These are phyloP conservation scores for Coilia nasus DNA, from an alignment of 2,797 vertebrate genomes.

Conservation along the genomic window DNA sequence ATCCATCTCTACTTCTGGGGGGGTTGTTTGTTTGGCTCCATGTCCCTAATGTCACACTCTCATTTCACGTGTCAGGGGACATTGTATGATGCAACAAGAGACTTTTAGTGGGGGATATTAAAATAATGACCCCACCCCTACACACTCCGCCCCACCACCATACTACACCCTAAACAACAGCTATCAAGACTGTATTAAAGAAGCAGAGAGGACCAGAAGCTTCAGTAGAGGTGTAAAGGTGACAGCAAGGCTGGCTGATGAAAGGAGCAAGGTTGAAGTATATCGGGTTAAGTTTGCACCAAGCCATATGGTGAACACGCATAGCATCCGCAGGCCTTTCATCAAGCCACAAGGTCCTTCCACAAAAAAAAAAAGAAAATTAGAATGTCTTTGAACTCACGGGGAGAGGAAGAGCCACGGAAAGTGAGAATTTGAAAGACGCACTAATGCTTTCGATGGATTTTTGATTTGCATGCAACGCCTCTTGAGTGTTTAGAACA, in stretches of 20 bases:
- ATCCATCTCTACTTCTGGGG: constrained; percentile 63
- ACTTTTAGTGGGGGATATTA: not conserved
- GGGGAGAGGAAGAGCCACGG: constrained; percentile 53
- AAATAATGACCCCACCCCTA: not conserved
- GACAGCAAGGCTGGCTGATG: not conserved
- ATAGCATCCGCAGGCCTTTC: constrained; percentile 74
- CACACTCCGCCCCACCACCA: not conserved
- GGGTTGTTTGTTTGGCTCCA: constrained; percentile 55
- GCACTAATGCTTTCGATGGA: constrained; percentile 63
- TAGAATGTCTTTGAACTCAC: constrained; percentile 62
- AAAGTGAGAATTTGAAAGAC: constrained; percentile 63
- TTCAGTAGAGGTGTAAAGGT: not conserved
- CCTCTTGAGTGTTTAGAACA: constrained; percentile 35
- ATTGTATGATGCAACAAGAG: constrained; percentile 37
- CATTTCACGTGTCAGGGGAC: constrained; percentile 65
- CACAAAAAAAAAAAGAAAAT: constrained; percentile 58
- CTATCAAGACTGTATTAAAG: not conserved
- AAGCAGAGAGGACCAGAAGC: not conserved
- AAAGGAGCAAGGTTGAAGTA: not conserved
- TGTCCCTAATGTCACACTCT: constrained; percentile 64
- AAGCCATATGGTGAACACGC: not conserved
- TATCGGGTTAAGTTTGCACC: not conserved
- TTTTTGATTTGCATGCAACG: not conserved
- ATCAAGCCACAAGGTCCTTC: constrained; percentile 75
- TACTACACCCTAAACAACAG: not conserved